phyloP scores from a whole-genome alignment of 1,140 invertebrate species.

The Drosophila orena region DNA sequence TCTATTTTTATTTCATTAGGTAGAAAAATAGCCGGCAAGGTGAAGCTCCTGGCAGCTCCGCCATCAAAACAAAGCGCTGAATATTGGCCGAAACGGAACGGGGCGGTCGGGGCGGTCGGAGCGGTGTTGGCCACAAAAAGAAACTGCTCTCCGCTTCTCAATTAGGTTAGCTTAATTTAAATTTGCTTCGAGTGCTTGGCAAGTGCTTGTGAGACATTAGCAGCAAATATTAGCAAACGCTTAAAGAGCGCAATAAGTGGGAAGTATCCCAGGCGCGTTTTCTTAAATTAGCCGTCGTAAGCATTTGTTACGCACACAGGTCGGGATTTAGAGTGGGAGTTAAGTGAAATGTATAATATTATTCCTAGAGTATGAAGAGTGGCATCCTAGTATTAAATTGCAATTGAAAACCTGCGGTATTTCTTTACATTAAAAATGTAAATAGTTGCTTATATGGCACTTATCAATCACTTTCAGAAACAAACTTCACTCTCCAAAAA shows the following conservation, averaged over 20 bases:
- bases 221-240: conserved; percentile 56
- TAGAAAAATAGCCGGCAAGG: conserved; percentile 73
- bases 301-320: conserved; percentile 3
- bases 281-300: conserved; percentile 45
- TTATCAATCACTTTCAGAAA: background rate
- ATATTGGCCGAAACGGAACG: background rate
- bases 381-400: no score
- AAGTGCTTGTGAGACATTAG: conserved; percentile 66
- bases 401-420: no score
- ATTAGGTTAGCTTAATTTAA: conserved; percentile 79
- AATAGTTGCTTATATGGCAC: background rate
- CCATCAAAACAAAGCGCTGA: conserved; percentile 51
- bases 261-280: conserved; percentile 30
- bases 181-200: conserved; percentile 66
- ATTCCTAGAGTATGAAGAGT: no score
- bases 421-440: no score
- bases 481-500: background rate
- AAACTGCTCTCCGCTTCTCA: conserved; percentile 47
- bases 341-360: no score
- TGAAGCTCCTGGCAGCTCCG: conserved; percentile 22
- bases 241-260: conserved; percentile 43
- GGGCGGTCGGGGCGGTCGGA: background rate
- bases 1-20: conserved; percentile 82
- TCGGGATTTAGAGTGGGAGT: background rate
- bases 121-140: conserved; percentile 24